Percentiles rank a stretch among this genome's conserved stretches.
phyloP scores from a whole-genome alignment of 2,113 vertebrate species.

The Spheniscus mendiculus region DNA sequence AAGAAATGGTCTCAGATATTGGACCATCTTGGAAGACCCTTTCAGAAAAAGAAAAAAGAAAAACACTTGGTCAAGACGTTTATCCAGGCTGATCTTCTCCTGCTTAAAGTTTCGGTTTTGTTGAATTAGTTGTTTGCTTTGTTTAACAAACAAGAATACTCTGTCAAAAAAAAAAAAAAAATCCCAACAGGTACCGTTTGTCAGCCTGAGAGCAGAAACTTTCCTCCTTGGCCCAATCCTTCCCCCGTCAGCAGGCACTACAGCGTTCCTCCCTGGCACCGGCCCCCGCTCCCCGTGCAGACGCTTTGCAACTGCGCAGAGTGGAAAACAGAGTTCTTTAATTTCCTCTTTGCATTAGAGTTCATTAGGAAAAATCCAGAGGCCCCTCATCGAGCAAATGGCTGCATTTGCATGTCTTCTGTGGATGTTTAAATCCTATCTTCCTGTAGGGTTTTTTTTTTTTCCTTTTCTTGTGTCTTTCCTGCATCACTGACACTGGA shows the following conservation, averaged over 20 bases:
- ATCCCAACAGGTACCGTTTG: neutral
- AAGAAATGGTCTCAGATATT: neutral
- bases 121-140: neutral
- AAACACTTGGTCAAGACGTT: neutral
- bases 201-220: neutral
- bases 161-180: neutral
- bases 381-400: neutral
- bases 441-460: neutral
- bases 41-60: neutral
- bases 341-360: conserved; percentile 45
- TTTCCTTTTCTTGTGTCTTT: neutral
- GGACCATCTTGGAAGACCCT: neutral
- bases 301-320: neutral
- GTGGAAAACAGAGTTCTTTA: conserved; percentile 19
- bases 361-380: conserved; percentile 25
- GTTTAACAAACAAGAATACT: neutral
- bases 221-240: neutral
- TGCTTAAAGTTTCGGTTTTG: neutral
- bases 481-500: neutral
- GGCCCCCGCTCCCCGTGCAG: neutral
- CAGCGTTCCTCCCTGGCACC: neutral
- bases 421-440: neutral
- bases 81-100: neutral
- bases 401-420: conserved; percentile 13
- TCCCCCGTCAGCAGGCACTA: accelerated